Evolutionary conservation across 2,113 vertebrate genomes (phyloP).

Genomic region (Casuarius casuarius): DNA sequence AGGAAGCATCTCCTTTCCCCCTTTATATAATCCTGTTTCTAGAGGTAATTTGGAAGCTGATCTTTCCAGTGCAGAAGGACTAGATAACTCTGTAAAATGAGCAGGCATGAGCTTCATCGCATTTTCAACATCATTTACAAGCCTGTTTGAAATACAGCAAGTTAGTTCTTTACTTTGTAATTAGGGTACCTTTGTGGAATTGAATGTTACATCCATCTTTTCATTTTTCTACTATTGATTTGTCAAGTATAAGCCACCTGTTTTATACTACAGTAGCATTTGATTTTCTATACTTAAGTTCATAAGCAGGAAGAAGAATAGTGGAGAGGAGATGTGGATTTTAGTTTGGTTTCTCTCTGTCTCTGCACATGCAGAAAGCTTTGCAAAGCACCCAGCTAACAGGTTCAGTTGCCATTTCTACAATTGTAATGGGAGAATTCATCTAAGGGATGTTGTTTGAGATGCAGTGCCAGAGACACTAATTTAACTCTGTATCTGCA

Average conservation of each 20-base stretch:
- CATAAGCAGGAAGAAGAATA: neutral
- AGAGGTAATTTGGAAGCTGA: neutral
- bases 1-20: neutral
- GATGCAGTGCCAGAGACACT: neutral
- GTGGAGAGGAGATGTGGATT: neutral
- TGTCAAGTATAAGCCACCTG: neutral
- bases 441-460: neutral
- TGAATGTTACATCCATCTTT: neutral
- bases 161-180: conserved; percentile 3
- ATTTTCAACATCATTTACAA: conserved; percentile 36
- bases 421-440: neutral
- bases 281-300: neutral
- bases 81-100: neutral
- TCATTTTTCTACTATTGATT: neutral
- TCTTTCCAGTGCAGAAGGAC: neutral
- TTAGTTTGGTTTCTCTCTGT: neutral
- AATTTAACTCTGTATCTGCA: neutral
- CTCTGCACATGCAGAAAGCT: neutral
- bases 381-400: neutral
- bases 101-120: neutral
- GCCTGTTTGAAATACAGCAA: conserved; percentile 7
- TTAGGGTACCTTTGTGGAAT: neutral
- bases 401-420: neutral
- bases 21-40: neutral
- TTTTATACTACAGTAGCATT: neutral